These are phyloP conservation scores for Ypsolopha sequella DNA, from an alignment of 2,888 invertebrate genomes.

Conservation along the genomic window DNA sequence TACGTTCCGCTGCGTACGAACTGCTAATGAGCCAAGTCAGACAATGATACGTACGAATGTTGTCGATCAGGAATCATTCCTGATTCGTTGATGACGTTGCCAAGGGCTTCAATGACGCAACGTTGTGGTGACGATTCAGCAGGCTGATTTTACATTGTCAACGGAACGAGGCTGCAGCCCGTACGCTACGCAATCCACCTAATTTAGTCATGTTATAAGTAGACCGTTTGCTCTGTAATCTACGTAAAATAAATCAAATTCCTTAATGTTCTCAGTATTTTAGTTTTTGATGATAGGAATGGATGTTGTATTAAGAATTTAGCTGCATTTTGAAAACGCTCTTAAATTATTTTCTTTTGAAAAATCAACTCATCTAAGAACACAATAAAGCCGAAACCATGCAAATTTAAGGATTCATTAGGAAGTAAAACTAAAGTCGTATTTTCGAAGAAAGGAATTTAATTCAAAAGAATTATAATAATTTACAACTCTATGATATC, in stretches of 20 bases:
- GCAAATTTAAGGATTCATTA: constrained; percentile 18
- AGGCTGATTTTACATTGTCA: neutral
- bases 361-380: neutral
- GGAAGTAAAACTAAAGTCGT: constrained; percentile 16
- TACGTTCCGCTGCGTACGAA: neutral
- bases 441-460: constrained; percentile 29
- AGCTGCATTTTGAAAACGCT: neutral
- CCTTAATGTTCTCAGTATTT: neutral
- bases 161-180: neutral
- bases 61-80: no score
- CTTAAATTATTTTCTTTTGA: neutral
- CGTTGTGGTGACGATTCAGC: neutral
- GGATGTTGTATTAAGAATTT: neutral
- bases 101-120: neutral
- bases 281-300: neutral
- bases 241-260: constrained; percentile 2
- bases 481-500: constrained; percentile 23
- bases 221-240: constrained; percentile 12
- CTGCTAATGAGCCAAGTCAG: neutral
- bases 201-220: no score
- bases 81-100: neutral
- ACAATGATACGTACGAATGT: neutral
- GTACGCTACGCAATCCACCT: neutral
- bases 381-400: neutral
- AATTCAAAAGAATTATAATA: constrained; percentile 31